Base-by-base conservation (phyloP, 2,888 invertebrate genomes). In the Drosophila birchii region DNA sequence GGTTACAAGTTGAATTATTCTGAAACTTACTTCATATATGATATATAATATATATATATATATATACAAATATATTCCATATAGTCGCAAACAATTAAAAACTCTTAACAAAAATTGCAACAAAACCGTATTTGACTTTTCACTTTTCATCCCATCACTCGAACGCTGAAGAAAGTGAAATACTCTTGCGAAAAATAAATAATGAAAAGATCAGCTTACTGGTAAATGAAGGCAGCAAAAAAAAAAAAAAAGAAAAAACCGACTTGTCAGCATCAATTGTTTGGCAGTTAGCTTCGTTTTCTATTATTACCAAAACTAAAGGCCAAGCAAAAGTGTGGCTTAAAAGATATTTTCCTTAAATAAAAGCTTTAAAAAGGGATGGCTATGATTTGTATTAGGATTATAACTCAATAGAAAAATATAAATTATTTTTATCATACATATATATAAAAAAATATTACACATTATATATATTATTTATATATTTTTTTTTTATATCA, bases 271-370 rank as follows among this genome's bases (percentile, higher is more conserved):
- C 62, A n/a, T 64, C 75, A 51, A 63, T 80, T 69, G 69, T 67
- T 54, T 53, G 62, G 51, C 54, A 34, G 47, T 16, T 36, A 61
- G 57, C 58, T 79, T 78, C 69, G 53, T 72, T 80, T 80, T 80
- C 76, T 70, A 66, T 64, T 76, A 69, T 81, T 80, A 79, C 79
- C 67, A 76, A 78, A 78, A 81, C 45, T 53, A n/a, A 59, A 44
- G 59, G 59, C 61, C 38, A 71, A 47, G 26, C 26, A 57, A 75
- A 53, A 38, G 9, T 14, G 8, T n/a, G 39, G 20, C 14, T 12
- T 32, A 20, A 44, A 20, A 8, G 47, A 20, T 20, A 34, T 9
- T 4, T 36, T 23, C 3, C n/a, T 16, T 32, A 34, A 57, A 20
- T 29, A 20, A 45, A 47, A 18, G 11, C 6, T 34, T 20, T 14